Evolutionary conservation across 2,888 invertebrate genomes (phyloP), one percentile per base, ranked within the genome.

Genomic region (Halictus quadricinctus): DNA sequence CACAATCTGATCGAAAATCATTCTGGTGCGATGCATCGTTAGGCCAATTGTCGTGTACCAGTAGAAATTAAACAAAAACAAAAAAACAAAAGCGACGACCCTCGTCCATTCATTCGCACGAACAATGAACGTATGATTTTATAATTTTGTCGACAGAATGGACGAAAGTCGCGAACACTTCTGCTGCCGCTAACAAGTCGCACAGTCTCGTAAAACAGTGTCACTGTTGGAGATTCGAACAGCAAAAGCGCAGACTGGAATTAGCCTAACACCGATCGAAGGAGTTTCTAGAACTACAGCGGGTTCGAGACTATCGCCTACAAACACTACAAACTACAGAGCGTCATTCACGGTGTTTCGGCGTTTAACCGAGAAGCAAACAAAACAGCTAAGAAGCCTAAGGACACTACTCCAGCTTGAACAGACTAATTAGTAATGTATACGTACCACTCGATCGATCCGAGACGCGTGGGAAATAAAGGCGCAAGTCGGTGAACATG

Each of bases 401-500:
- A 64, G 64, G 82, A 88, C 91, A 92, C 92, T 92, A 93, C 83
- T 87, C 88, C 82, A 87, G 54, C 36, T 75, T 76, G 74, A 85
- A 73, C 43, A 70, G 77, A 83, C 85, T 88, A 41, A 83, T 66
- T 87, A 81, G 85, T 88, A 80, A 83, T 84, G 93, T 94, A 94
- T 94, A 94, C 94, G 90, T 94, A 94, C 94, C 94, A 94, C 94
- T 94, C 94, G 94, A 94, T 93, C 91, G 93, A 93, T 94, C 94
- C 94, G 94, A 94, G 94, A 94, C 94, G 94, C 94, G 94, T 94
- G 94, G 93, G 94, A 94, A 94, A 94, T 93, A 94, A 94, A 94
- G 93, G 92, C 94, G 94, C 93, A 94, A 94, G 93, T 93, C 93
- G 94, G 91, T 94, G 92, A 94, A 93, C 92, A 94, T 93, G 92